Base-by-base conservation (phyloP, 2,113 vertebrate species). In the Chloebia gouldiae region DNA sequence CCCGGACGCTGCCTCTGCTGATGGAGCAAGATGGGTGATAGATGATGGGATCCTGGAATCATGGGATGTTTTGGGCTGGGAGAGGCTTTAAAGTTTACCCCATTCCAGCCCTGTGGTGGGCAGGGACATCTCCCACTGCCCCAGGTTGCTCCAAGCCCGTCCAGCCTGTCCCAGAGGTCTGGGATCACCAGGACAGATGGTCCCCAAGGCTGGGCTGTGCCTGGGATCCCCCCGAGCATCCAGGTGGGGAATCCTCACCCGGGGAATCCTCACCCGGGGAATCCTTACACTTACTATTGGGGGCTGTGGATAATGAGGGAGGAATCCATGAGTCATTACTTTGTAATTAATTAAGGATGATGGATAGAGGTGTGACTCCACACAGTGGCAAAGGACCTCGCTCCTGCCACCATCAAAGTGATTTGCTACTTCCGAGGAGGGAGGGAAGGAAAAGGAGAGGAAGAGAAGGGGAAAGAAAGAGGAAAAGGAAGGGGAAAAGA, bases 291-390 rank as follows among this genome's bases (percentile, higher is more conserved):
- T 56, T 37, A 59, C 56, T 47, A 22, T 35, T 4, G 8, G 81
- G 86, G 95, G 91, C 86, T 27, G 19, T 91, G 95, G 96, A 81
- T 94, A 96, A 95, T 84, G 87, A 78, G 94, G 94, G 95, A 95
- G 63, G 45, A 86, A 97, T 97, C 98, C 80, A 94, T 95, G 93
- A 96, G 95, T 96, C 97, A 98, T 98, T 97, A 95, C 95, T 83
- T 93, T 93, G 93, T 95, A 95, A 97, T 98, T 98, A 98, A 97
- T 97, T 95, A 96, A 90, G 97, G 97, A 95, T 97, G 96, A 98
- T 96, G 96, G 97, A 97, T 95, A 85, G 94, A 80, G 25, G 80
- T 60, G 91, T 22, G 30, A 92, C 95, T 42, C 83, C 81, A 4
- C 1, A 16, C 12, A 79, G 77, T 56, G n/a, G 33, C 42, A 89